Evolutionary conservation across 2,888 invertebrate genomes (phyloP).

Genomic region (Acleris sparsana): DNA sequence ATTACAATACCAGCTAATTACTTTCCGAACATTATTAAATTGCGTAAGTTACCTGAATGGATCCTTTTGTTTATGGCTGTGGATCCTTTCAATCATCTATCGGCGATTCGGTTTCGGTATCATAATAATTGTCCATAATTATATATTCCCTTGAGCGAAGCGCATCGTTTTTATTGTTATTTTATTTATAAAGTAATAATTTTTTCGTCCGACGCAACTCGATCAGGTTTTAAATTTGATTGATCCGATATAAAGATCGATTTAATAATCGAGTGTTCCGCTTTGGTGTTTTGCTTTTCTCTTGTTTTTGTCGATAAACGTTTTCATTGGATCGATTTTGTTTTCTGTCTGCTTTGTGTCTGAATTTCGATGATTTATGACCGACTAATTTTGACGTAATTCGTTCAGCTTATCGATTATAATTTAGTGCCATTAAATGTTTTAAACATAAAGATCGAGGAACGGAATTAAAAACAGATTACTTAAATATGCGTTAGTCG

Average conservation of each 20-base stretch:
- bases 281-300: constrained; percentile 67
- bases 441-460: constrained; percentile 28
- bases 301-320: constrained; percentile 72
- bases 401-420: constrained; percentile 42
- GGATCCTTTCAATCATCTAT: constrained; percentile 83
- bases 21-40: constrained; percentile 69
- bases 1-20: constrained; percentile 75
- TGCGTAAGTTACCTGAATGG: constrained; percentile 73
- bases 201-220: constrained; percentile 77
- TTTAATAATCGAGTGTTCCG: constrained; percentile 79
- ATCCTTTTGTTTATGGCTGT: constrained; percentile 82
- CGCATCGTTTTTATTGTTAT: constrained; percentile 83
- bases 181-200: constrained; percentile 84
- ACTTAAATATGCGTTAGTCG: constrained; percentile 19
- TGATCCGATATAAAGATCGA: constrained; percentile 83
- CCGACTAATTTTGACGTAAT: constrained; percentile 57
- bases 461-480: constrained; percentile 26
- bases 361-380: constrained; percentile 62
- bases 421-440: constrained; percentile 38
- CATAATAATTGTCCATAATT: constrained; percentile 84
- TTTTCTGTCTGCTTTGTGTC: constrained; percentile 61
- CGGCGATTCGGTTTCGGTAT: constrained; percentile 80
- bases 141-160: constrained; percentile 79
- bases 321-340: constrained; percentile 65
- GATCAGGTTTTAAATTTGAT: constrained; percentile 83